Percentiles rank a stretch among this genome's conserved stretches.
Evolutionary conservation across 2,797 vertebrate species (phyloP).

Genomic region (Centropyge bicolor): DNA sequence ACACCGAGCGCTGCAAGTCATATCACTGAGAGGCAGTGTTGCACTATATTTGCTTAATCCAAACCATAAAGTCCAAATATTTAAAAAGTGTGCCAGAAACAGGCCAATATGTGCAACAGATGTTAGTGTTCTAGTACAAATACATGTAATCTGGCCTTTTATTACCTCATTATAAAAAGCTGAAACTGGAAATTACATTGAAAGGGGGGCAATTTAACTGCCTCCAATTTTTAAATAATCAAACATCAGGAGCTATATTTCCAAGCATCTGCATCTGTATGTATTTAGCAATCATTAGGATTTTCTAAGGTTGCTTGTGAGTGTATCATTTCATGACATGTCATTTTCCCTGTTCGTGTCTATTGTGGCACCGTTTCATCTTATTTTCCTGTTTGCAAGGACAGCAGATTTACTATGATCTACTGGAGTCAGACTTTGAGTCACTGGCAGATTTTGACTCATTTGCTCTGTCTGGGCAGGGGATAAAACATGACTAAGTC

Average conservation of each 20-base stretch:
- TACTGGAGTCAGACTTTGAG: slow-evolving; percentile 31
- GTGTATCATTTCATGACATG: slow-evolving; percentile 9
- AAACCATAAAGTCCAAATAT: not conserved
- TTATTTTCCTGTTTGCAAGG: slow-evolving; percentile 34
- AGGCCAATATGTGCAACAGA: not conserved
- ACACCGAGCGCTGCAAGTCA: not conserved
- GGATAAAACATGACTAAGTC: slow-evolving; percentile 47
- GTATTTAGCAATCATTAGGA: not conserved
- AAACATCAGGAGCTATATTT: not conserved
- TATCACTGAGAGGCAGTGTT: slow-evolving; percentile 1
- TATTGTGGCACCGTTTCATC: not conserved
- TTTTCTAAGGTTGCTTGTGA: not conserved
- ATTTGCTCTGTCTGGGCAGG: slow-evolving; percentile 42
- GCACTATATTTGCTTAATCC: not conserved
- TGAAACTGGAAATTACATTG: slow-evolving; percentile 6
- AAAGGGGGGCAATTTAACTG: not conserved
- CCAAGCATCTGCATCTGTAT: slow-evolving; percentile 24
- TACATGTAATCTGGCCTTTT: not conserved
- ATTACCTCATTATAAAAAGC: not conserved
- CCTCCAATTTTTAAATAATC: slow-evolving; percentile 1
- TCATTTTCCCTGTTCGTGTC: slow-evolving; percentile 9
- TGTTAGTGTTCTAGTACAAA: not conserved
- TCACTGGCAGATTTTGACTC: slow-evolving; percentile 49
- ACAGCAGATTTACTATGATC: slow-evolving; percentile 38
- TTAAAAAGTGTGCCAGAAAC: not conserved